Evolutionary conservation across 2,113 vertebrate species (phyloP), one percentile per base, ranked within the genome.

Genomic region (Phoenicopterus ruber): DNA sequence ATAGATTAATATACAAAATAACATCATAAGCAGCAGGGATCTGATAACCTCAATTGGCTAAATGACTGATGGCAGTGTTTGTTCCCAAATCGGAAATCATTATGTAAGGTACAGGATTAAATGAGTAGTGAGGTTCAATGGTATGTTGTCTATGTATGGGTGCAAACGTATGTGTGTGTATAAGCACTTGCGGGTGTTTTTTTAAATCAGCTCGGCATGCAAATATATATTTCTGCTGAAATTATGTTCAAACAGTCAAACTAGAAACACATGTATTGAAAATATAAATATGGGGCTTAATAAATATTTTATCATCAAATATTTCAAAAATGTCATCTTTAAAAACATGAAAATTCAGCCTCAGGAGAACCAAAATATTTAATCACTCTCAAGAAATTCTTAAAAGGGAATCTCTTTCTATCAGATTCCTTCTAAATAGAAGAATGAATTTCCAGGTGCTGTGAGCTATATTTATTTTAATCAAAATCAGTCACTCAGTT

Each of bases 271-370:
- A 98, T 97, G 97, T 97, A 97, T 97, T 97, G 97, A 97, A 98
- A 98, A 97, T 96, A 98, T 79, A 97, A 98, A 98, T 93, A 93
- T 92, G 82, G 88, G 78, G 91, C 96, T 97, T 98, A 97, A 98
- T 98, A 98, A 98, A 98, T 98, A 98, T 98, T 98, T 98, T 97
- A 98, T 98, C 92, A 94, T 98, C 97, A 98, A 98, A 97, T 98
- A 98, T 98, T 98, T 98, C 97, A 98, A 96, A 98, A 98, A 97
- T 97, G 97, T 97, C 98, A 97, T 98, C 97, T 98, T 97, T 98
- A 97, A 98, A 98, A 98, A 98, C 93, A 97, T 93, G 95, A 97
- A 98, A 98, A 98, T 98, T 97, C 97, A 88, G 97, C 98, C 98
- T 97, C 95, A 25, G 98, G 98, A 98, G 95, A 95, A 97, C 97